Conservation (phyloP, 2,888 invertebrate genomes). For the Lasioglossum oenotherae region DNA sequence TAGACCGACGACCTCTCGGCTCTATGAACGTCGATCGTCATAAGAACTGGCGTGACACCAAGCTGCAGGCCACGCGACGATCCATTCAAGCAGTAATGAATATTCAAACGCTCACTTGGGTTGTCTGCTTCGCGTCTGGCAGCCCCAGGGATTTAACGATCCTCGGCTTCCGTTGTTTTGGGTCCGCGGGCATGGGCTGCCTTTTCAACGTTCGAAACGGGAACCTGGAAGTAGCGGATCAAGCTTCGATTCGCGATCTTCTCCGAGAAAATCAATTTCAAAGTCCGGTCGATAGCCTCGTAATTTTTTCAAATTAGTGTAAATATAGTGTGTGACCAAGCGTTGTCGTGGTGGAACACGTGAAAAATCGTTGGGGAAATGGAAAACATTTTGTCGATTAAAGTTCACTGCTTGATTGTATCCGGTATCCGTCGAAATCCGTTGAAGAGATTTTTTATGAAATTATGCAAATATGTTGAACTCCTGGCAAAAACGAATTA, state of each 20-base stretch:
- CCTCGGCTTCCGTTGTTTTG: not conserved
- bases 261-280: not conserved
- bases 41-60: slow-evolving; percentile 28
- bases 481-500: not conserved
- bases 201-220: not conserved
- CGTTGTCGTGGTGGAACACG: too few relatives aligned
- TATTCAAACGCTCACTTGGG: slow-evolving; percentile 49
- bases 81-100: slow-evolving; percentile 37
- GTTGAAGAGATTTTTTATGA: not conserved
- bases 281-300: too few relatives aligned
- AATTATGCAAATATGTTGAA: not conserved
- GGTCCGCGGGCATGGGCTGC: not conserved
- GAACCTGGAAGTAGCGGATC: not conserved
- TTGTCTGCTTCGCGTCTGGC: slow-evolving; percentile 48
- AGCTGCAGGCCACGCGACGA: slow-evolving; percentile 21
- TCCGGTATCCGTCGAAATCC: not conserved
- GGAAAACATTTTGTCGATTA: too few relatives aligned
- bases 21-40: slow-evolving; percentile 20
- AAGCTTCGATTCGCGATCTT: not conserved
- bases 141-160: not conserved
- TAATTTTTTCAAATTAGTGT: too few relatives aligned
- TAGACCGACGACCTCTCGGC: not conserved
- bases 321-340: too few relatives aligned
- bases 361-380: too few relatives aligned
- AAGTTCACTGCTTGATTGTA: too few relatives aligned